Evolutionary conservation across 2,797 vertebrate genomes (phyloP).

Genomic region (Onychomys torridus): DNA sequence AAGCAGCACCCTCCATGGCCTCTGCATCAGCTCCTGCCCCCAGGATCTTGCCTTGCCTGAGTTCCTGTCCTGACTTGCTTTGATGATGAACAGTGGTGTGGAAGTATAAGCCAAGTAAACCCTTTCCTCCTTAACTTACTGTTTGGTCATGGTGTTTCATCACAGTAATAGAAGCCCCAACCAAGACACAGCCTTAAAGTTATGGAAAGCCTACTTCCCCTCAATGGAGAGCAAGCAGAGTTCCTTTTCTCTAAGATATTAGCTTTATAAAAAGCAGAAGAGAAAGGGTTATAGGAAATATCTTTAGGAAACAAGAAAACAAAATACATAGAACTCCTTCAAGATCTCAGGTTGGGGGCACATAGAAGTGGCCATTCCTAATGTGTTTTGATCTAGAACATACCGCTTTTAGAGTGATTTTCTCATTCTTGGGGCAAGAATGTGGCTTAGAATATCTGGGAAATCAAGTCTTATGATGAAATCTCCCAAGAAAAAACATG

Average conservation of each 20-base stretch:
- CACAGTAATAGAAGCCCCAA: neutral
- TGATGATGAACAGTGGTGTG: no score
- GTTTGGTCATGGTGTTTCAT: neutral
- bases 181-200: neutral
- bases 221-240: neutral
- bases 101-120: no score
- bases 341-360: neutral
- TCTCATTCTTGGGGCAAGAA: neutral
- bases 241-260: neutral
- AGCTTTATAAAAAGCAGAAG: neutral
- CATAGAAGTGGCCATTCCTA: neutral
- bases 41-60: no score
- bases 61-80: no score
- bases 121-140: neutral
- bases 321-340: neutral
- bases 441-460: neutral
- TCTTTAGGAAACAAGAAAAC: neutral
- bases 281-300: neutral
- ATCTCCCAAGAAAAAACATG: neutral
- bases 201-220: neutral
- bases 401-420: neutral
- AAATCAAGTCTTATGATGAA: neutral
- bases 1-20: no score
- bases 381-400: neutral
- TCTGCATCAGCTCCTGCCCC: no score